A percentile compares a stretch with the other conserved stretches of the same genome.
These are phyloP conservation scores for Crotalus tigris DNA, from an alignment of 2,113 vertebrate species.

Conservation along the genomic window DNA sequence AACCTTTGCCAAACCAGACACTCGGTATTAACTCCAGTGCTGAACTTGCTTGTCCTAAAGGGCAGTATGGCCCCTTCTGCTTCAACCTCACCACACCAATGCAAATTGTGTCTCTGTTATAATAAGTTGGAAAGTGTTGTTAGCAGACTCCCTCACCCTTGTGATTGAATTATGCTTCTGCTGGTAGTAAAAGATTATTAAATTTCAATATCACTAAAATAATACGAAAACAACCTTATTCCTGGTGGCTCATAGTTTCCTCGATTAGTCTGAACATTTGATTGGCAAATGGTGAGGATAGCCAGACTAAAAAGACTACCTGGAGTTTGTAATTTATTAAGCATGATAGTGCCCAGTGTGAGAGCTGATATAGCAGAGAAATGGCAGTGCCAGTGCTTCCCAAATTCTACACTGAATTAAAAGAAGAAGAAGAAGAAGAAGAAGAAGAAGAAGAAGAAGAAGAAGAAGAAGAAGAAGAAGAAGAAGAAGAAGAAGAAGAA, in stretches of 20 bases:
- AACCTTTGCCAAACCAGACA: constrained; percentile 68
- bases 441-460: constrained; percentile 41
- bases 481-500: no score
- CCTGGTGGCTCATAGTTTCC: constrained; percentile 41
- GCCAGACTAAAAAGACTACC: constrained; percentile 34
- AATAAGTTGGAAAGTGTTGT: constrained; percentile 58
- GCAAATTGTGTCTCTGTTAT: constrained; percentile 52
- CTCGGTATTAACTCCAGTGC: constrained; percentile 62
- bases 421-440: constrained; percentile 41
- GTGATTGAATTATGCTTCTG: constrained; percentile 32
- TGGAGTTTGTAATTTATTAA: constrained; percentile 31
- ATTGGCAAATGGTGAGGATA: constrained; percentile 24
- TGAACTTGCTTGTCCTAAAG: constrained; percentile 65
- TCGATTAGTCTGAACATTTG: constrained; percentile 51
- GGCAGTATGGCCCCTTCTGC: constrained; percentile 59
- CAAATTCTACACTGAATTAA: constrained; percentile 73
- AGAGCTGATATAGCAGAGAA: constrained; percentile 60
- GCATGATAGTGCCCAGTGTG: constrained; percentile 32
- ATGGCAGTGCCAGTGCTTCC: constrained; percentile 69
- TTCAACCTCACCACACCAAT: background rate
- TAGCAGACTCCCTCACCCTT: constrained; percentile 15
- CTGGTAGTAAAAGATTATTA: constrained; percentile 6
- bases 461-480: background rate
- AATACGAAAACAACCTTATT: constrained; percentile 56
- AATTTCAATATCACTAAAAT: constrained; percentile 61